Base-by-base conservation (phyloP, 2,888 invertebrate genomes). In the Yponomeuta evonymella region DNA sequence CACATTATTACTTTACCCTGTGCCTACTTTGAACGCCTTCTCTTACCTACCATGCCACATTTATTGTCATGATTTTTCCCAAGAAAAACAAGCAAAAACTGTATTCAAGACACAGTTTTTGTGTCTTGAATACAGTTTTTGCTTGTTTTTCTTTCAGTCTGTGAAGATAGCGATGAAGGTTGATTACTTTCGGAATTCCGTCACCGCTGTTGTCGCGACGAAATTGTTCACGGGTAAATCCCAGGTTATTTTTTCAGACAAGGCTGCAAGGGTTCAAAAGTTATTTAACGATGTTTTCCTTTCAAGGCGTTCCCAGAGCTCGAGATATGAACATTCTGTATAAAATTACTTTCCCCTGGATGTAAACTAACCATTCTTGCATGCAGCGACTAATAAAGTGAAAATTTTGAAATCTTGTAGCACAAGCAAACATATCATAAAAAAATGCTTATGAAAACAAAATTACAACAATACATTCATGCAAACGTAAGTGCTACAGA, bases 151-250 rank as follows among this genome's bases (percentile, higher is more conserved):
- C n/a, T n/a, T n/a, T n/a, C n/a, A n/a, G 51, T 12, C 51, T 58
- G 5, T 58, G 51, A 58, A 58, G 51, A 58, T 58, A 58, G 51
- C 51, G 12, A 58, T 15, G 51, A 58, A 58, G 51, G 51, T 58
- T 58, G 51, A 58, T 58, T 58, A 58, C 51, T 58, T 58, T 58
- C 51, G 51, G 51, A 58, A 58, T 58, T 58, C 51, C 51, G 51
- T 58, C 51, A 15, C 43, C 51, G 51, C 51, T 58, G 6, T 43
- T 8, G 43, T 15, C 51, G 15, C 51, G 51, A 15, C 15, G 51
- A 51, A 10, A 58, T 15, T 15, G 15, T 15, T 58, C 15, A 15
- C 15, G 51, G 51, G 12, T 2, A 58, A 58, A 15, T 58, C 51
- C 51, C 51, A 15, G 51, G 15, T 58, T 23, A 23, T 23, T 12